Evolutionary conservation across 2,888 invertebrate species (phyloP), one percentile per base, ranked within the genome.

Genomic region (Ophion ellenae): DNA sequence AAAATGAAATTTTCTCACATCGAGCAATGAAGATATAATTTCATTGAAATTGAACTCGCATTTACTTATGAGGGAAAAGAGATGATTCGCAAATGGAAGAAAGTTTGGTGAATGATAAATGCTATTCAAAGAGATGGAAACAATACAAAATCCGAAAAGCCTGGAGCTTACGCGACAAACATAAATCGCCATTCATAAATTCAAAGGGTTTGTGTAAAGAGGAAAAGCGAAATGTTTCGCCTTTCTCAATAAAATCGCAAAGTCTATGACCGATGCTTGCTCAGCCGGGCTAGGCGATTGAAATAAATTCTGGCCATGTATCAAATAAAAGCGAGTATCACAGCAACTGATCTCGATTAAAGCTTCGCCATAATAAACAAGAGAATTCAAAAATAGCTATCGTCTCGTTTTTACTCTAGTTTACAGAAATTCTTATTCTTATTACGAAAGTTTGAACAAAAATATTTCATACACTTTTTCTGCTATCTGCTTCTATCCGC

Each of bases 231-330:
- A 61, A 45, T 45, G 45, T 75, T 64, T 64, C 9, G 6, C 11
- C 53, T 75, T n/a, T 53, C n/a, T 17, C 75, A n/a, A 64, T 28
- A 47, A 64, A 28, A 75, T 10, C 20, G 17, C 32, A 61, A 47
- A 45, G 24, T 64, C 47, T 45, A 17, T 67, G 40, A 64, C 10
- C 28, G 24, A 24, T 9, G 17, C 5, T 40, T 11, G 45, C 63
- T 45, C 28, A 32, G 47, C 28, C n/a, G 20, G 75, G 32, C n/a
- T 32, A 40, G 11, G 28, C 20, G 82, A 76, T 83, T 73, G 77
- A 85, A 85, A 85, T 85, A 85, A 85, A 85, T 76, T 77, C 80
- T 77, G 76, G 80, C 79, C 32, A 47, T 32, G 75, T 40, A 59
- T 83, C 82, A 76, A 76, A 66, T 71, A 20, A n/a, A 64, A 40